These are phyloP conservation scores for Antheraea mylitta DNA, from an alignment of 1,140 invertebrate species.

Conservation along the genomic window DNA sequence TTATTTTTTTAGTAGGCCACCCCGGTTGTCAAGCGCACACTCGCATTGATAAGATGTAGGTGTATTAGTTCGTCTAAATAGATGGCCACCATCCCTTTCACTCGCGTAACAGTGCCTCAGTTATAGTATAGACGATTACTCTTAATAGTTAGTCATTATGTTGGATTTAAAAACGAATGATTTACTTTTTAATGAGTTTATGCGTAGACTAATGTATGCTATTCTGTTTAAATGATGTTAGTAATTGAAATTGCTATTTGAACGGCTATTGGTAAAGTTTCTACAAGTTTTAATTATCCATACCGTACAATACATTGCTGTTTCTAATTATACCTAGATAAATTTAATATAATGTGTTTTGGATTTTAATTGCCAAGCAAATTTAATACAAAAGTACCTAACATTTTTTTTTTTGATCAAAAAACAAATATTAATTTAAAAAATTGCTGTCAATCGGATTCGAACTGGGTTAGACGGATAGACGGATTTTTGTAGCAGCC, in stretches of 20 bases:
- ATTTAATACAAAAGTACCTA: too few species aligned
- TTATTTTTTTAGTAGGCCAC: neutral
- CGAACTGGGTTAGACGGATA: too few species aligned
- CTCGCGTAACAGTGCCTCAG: slow-evolving; percentile 56
- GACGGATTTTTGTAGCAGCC: too few species aligned
- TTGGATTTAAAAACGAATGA: slow-evolving; percentile 6
- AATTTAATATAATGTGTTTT: neutral
- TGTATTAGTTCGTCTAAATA: slow-evolving; percentile 61
- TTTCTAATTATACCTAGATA: neutral
- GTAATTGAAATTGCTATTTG: slow-evolving; percentile 1
- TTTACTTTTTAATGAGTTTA: slow-evolving; percentile 16
- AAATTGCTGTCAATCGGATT: too few species aligned
- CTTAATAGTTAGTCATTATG: slow-evolving; percentile 16
- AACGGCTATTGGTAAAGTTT: neutral
- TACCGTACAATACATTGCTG: neutral
- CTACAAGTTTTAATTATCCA: neutral
- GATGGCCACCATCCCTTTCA: slow-evolving; percentile 73
- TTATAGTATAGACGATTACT: slow-evolving; percentile 45
- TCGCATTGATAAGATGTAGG: slow-evolving; percentile 52
- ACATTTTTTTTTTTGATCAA: too few species aligned
- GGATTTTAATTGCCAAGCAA: too few species aligned
- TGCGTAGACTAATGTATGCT: slow-evolving; percentile 7
- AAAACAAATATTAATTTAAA: too few species aligned
- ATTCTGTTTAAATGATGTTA: slow-evolving; percentile 3
- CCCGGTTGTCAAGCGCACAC: slow-evolving; percentile 36